Conservation (phyloP, 1,140 invertebrate genomes). For the Drosophila grimshawi region DNA sequence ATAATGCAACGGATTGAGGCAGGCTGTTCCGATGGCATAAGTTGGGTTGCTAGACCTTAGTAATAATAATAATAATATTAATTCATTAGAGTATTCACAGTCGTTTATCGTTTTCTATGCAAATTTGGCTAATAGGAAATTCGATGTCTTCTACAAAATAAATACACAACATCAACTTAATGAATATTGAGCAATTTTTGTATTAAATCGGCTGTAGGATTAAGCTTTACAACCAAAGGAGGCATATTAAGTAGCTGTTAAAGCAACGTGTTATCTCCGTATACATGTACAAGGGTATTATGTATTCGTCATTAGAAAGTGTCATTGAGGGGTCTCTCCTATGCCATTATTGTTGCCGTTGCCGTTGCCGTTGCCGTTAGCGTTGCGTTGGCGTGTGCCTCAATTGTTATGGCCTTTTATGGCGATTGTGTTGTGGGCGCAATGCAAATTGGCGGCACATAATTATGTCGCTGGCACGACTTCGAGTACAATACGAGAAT, state of each 20-base stretch:
- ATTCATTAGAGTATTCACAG: too few species aligned
- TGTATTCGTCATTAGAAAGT: not conserved
- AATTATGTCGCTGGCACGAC: slow-evolving; percentile 71
- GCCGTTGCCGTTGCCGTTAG: slow-evolving; percentile 14
- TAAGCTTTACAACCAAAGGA: not conserved
- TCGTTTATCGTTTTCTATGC: too few species aligned
- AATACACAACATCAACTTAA: too few species aligned
- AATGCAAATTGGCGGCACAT: slow-evolving; percentile 78
- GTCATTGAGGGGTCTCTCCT: not conserved
- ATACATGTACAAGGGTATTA: slow-evolving; percentile 25
- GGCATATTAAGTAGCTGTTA: not conserved
- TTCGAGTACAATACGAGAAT: slow-evolving; percentile 18
- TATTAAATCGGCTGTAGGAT: too few species aligned
- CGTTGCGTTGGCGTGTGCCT: slow-evolving; percentile 34
- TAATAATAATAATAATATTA: too few species aligned
- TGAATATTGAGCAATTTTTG: too few species aligned
- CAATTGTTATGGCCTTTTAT: slow-evolving; percentile 76
- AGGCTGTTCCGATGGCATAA: too few species aligned
- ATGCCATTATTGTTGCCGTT: slow-evolving; percentile 11
- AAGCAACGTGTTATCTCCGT: not conserved
- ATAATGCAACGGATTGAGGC: slow-evolving; percentile 1
- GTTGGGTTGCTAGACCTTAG: too few species aligned
- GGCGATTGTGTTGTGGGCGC: slow-evolving; percentile 66
- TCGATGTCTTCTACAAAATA: too few species aligned
- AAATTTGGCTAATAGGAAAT: too few species aligned